phyloP scores from a whole-genome alignment of 2,797 vertebrate genomes.

The Typhlichthys subterraneus region DNA sequence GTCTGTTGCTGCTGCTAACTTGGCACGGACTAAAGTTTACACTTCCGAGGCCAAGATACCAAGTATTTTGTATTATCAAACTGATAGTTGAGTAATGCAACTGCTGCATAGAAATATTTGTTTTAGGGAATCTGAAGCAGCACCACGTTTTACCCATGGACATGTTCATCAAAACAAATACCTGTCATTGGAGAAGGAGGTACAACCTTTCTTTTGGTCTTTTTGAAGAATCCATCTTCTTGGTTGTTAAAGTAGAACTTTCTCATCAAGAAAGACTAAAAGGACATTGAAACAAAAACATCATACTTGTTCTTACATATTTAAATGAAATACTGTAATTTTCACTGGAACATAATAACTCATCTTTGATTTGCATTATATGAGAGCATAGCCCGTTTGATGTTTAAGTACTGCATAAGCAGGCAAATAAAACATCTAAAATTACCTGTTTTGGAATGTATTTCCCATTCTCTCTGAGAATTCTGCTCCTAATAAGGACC shows the following conservation, averaged over 20 bases:
- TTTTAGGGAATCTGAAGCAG: too few species aligned
- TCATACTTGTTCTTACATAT: background rate
- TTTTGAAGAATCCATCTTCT: slow-evolving; percentile 99
- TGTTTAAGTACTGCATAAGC: too few species aligned
- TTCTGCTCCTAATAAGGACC: slow-evolving; percentile 96
- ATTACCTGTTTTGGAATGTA: slow-evolving; percentile 97
- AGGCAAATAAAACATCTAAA: background rate
- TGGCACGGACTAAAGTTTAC: too few species aligned
- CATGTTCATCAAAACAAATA: slow-evolving; percentile 45
- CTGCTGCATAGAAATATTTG: too few species aligned
- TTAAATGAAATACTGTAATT: background rate
- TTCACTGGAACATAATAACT: background rate
- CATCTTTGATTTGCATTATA: too few species aligned
- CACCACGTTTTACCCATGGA: too few species aligned
- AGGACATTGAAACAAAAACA: slow-evolving; percentile 9
- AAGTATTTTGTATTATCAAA: too few species aligned
- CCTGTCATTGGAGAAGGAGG: slow-evolving; percentile 98
- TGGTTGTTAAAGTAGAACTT: slow-evolving; percentile 99
- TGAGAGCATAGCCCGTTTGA: too few species aligned
- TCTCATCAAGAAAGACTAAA: slow-evolving; percentile 94
- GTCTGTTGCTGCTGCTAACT: too few species aligned
- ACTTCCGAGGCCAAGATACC: too few species aligned
- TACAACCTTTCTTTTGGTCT: slow-evolving; percentile 98
- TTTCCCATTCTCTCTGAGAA: slow-evolving; percentile 98
- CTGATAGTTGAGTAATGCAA: too few species aligned